Evolutionary conservation across 1,140 invertebrate genomes (phyloP), one percentile per base, ranked within the genome.

Genomic region (Tetraneura akinire): DNA sequence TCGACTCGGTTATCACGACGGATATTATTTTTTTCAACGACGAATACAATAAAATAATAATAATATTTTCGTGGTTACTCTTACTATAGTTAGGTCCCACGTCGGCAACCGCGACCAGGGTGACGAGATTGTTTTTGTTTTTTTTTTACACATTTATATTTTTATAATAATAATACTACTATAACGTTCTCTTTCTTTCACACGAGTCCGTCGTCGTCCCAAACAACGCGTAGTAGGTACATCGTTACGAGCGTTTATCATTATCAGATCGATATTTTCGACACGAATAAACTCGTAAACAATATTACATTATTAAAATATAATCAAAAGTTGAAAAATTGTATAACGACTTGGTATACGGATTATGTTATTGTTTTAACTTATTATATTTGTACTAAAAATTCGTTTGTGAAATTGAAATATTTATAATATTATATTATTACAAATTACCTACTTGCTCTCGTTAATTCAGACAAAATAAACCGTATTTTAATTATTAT

Each of bases 41-140:
- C 29, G 18, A 21, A 23, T 18, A 66, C 62, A n/a, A 37, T 11
- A n/a, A n/a, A n/a, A n/a, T n/a, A n/a, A n/a, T n/a, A n/a, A n/a
- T n/a, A 64, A 11, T 21, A 21, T 66, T 42, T 37, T 29, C 32
- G 62, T 32, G 21, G 55, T 57, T 14, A 21, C 14, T 8, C n/a
- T n/a, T n/a, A n/a, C n/a, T n/a, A n/a, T n/a, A n/a, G 5, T 16
- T 8, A 5, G 57, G 60, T 64, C 64, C n/a, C 64, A 66, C 64
- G 64, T 18, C n/a, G 64, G 37, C 64, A 18, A 45, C 64, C 64
- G 37, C 64, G 37, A 42, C 42, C 42, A 0, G 1, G 66, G 42
- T 70, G 66, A 70, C 66, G 66, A 70, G 42, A 70, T 42, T 18
- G 66, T 70, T 47, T 45, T 62, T 29, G 14, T 62, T 29, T 1